Evolutionary conservation across 2,888 invertebrate species (phyloP), one percentile per base, ranked within the genome.

Genomic region (Calameuta filiformis): DNA sequence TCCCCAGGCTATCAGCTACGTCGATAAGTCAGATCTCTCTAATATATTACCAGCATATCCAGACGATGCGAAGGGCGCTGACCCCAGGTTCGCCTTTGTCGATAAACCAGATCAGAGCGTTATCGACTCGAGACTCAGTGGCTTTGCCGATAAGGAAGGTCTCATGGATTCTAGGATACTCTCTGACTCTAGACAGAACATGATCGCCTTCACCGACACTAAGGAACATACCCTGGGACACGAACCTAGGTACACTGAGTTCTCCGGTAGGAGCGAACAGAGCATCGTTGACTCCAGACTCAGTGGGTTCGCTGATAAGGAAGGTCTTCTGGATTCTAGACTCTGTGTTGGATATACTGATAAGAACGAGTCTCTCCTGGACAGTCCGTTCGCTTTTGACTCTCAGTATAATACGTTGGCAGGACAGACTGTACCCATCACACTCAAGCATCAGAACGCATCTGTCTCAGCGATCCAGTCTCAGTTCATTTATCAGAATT

Each of bases 1-100:
- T 81, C 91, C 91, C 1, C 91, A 91, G 81, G 89, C 89, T n/a
- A 91, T 91, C 82, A 91, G 91, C 80, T 91, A 91, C 82, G 91
- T 91, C 69, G 90, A 91, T 84, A 91, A 91, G 75, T 88, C 91
- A 73, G 91, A 91, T 77, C 84, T 91, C 4, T 89, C 91, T 0
- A 90, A 91, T 81, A 89, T 91, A 85, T 85, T 91, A 68, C 91
- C 91, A 3, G 88, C 89, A 31, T 91, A 91, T 77, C 88, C 90
- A 1, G 89, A 89, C 15, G 77, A 86, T 0, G 35, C 35, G 12
- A 90, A 91, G 76, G 84, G 81, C 73, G 78, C 85, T n/a, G 91
- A 91, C 68, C 87, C 89, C 0, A 87, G 89, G 1, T 91, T 89
- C 79, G 84, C 76, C 31, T 88, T 88, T 75, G 85, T 84, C 73